Evolutionary conservation across 1,140 invertebrate species (phyloP).

Genomic region (Conus betulinus): DNA sequence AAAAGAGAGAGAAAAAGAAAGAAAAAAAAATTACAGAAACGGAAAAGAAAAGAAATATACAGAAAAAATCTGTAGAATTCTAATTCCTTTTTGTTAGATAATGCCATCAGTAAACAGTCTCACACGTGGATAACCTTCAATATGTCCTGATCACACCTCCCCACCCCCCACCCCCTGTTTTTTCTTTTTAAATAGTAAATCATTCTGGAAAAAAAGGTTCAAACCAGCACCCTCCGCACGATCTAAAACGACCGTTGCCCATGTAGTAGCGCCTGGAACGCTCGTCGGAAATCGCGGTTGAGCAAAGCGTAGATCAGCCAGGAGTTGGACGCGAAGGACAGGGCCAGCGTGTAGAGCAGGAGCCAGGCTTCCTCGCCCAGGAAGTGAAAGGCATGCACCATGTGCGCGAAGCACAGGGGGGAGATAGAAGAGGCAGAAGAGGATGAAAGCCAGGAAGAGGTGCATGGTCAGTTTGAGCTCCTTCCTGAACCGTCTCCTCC

Average conservation of each 20-base stretch:
- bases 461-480: slow-evolving; percentile 28
- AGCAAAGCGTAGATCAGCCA: slow-evolving; percentile 39
- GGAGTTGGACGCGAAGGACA: slow-evolving; percentile 36
- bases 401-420: slow-evolving; percentile 26
- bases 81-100: no score
- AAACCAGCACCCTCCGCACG: no score
- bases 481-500: slow-evolving; percentile 16
- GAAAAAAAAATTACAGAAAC: no score
- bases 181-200: no score
- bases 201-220: no score
- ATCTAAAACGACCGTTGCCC: slow-evolving; percentile 19
- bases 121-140: no score
- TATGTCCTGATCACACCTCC: no score
- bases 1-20: no score
- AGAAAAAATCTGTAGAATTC: no score
- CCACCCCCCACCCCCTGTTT: no score
- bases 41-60: no score
- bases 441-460: slow-evolving; percentile 31
- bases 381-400: not conserved
- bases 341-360: slow-evolving; percentile 13
- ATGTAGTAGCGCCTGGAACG: not conserved
- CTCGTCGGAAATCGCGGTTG: slow-evolving; percentile 30
- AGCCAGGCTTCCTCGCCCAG: slow-evolving; percentile 32
- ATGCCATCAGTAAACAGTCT: no score
- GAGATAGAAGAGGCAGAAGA: slow-evolving; percentile 36